Evolutionary conservation across 2,113 vertebrate species (phyloP), one percentile per base, ranked within the genome.

Genomic region (cattle (Bos taurus)): DNA sequence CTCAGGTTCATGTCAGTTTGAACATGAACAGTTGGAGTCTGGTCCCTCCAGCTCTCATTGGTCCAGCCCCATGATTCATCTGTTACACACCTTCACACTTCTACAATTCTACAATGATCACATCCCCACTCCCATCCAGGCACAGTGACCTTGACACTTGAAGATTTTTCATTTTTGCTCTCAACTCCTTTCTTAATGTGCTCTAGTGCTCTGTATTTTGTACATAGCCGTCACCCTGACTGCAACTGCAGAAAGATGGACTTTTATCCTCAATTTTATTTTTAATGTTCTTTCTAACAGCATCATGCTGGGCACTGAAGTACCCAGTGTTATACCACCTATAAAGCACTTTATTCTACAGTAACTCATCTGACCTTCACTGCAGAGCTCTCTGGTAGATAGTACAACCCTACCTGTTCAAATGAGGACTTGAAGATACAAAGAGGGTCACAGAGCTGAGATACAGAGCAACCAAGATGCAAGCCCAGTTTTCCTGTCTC

Each of bases 221-320:
- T 84, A 94, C 74, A 88, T 21, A 96, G 82, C 4, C 2, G 9
- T 54, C 30, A 95, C 17, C 25, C 74, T n/a, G 30, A 40, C 57
- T 80, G 2, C 26, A 80, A 57, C 16, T 50, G 26, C 87, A 91
- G 57, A 95, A 97, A 81, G 54, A 74, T 67, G n/a, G 11, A 81
- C 48, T 94, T 96, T 94, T n/a, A 82, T 36, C 88, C 86, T 92
- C 33, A 93, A 11, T 74, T 60, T 82, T 59, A n/a, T 78, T 94
- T 78, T 30, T 40, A 87, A 91, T n/a, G 56, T 94, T 94, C 84
- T 94, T 95, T 43, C 82, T 77, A 82, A 93, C 19, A 82, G 25
- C 23, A 46, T 52, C 36, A 71, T 56, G 60, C 54, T 94, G n/a
- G 12, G 40, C 52, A 48, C n/a, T 77, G 54, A 59, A 95, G 94